Conservation (phyloP, 2,113 vertebrate species). For the Myiozetetes cayanensis region DNA sequence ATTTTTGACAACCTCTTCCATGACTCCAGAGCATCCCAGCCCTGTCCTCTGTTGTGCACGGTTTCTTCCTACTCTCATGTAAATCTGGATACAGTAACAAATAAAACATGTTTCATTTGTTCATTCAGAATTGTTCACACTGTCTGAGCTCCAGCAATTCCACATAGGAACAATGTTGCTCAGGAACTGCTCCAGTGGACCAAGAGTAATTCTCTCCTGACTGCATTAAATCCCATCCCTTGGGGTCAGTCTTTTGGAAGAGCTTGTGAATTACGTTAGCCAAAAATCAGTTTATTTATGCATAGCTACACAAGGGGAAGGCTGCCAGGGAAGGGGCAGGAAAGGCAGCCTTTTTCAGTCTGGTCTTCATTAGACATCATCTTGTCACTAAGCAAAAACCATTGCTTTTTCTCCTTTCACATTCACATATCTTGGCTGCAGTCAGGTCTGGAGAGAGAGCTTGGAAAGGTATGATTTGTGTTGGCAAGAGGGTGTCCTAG, state of each 20-base stretch:
- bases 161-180: not conserved
- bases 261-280: not conserved
- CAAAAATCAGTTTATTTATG: not conserved
- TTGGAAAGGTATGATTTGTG: conserved; percentile 20
- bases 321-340: not conserved
- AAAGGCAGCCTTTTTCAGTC: not conserved
- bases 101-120: not conserved
- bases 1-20: not conserved
- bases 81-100: not conserved
- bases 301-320: not conserved
- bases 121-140: not conserved
- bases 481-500: not conserved
- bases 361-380: not conserved
- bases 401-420: not conserved
- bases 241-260: not conserved
- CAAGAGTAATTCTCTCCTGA: not conserved
- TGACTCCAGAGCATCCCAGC: not conserved
- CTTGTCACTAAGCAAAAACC: not conserved
- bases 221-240: not conserved
- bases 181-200: not conserved
- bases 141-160: not conserved
- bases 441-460: not conserved
- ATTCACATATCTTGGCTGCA: not conserved
- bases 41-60: not conserved
- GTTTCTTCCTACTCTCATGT: not conserved